Conservation (phyloP, 1,140 invertebrate species). For the Bombyx mandarina region DNA sequence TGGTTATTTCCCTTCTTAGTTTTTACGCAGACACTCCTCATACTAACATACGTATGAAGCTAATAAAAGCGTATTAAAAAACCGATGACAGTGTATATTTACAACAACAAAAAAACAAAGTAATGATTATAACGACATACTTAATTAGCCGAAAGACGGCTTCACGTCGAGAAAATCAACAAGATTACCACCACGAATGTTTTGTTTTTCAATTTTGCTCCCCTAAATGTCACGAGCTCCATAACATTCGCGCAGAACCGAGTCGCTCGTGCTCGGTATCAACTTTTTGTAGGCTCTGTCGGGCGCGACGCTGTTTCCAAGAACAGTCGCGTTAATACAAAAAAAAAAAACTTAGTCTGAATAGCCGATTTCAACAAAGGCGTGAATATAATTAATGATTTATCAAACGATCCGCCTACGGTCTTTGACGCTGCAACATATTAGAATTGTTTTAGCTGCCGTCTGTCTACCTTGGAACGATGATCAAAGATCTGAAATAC, state of each 20-base stretch:
- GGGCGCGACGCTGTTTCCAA: slow-evolving; percentile 34
- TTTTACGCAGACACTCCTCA: no score
- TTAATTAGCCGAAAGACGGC: no score
- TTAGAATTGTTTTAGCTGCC: no score
- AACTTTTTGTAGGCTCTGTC: slow-evolving; percentile 29
- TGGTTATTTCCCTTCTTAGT: no score
- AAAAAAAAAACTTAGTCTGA: slow-evolving; percentile 24
- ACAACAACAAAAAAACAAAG: no score
- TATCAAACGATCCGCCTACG: slow-evolving; percentile 47
- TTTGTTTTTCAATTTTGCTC: slow-evolving; percentile 6
- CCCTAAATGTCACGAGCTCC: slow-evolving; percentile 16
- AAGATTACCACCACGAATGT: slow-evolving; percentile 3
- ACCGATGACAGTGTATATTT: no score
- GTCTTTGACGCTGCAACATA: not conserved
- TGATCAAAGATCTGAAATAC: no score
- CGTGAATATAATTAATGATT: slow-evolving; percentile 63
- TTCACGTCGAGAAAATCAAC: not conserved
- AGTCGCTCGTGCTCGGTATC: slow-evolving; percentile 30
- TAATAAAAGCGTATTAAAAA: no score
- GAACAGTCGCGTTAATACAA: slow-evolving; percentile 31
- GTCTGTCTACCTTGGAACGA: no score
- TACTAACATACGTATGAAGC: no score
- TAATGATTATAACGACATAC: no score
- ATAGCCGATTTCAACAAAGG: slow-evolving; percentile 35
- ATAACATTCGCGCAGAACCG: slow-evolving; percentile 16